These are phyloP conservation scores for Zaprionus lineosus DNA, from an alignment of 2,888 invertebrate genomes.

Conservation along the genomic window DNA sequence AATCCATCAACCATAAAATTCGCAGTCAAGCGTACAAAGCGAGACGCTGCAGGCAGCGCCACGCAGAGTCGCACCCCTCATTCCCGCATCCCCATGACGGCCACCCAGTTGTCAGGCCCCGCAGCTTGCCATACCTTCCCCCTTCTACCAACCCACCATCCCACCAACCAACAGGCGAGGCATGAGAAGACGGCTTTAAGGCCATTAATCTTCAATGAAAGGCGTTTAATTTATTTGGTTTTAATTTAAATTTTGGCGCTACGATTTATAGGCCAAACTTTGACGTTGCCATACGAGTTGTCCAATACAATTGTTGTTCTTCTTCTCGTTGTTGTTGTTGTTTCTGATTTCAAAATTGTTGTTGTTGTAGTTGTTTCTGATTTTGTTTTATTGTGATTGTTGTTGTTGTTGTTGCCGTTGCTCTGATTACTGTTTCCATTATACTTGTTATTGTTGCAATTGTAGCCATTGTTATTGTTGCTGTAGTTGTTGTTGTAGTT, in stretches of 20 bases:
- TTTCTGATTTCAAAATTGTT: conserved; percentile 11
- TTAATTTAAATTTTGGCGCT: conserved; percentile 76
- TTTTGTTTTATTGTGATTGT: no score
- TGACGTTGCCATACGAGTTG: conserved; percentile 57
- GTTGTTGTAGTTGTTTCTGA: conserved; percentile 29
- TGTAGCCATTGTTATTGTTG: conserved; percentile 37
- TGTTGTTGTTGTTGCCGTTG: conserved; percentile 9
- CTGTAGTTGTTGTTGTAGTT: conserved; percentile 36
- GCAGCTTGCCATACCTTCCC: neutral
- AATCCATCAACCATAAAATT: conserved; percentile 78
- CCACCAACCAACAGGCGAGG: conserved; percentile 12
- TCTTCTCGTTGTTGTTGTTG: conserved; percentile 7
- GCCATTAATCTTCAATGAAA: conserved; percentile 78
- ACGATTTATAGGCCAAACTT: conserved; percentile 77
- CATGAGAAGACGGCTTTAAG: conserved; percentile 58
- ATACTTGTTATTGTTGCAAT: conserved; percentile 9
- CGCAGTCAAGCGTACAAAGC: conserved; percentile 76
- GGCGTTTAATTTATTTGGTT: conserved; percentile 79
- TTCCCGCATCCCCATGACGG: no score
- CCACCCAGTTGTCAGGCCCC: no score
- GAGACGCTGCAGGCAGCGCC: conserved; percentile 41
- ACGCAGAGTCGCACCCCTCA: conserved; percentile 20
- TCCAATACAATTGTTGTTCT: conserved; percentile 44
- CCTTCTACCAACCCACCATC: neutral
- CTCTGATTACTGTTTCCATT: conserved; percentile 36